These are phyloP conservation scores for Candidula unifasciata DNA, from an alignment of 2,888 invertebrate species.

Conservation along the genomic window DNA sequence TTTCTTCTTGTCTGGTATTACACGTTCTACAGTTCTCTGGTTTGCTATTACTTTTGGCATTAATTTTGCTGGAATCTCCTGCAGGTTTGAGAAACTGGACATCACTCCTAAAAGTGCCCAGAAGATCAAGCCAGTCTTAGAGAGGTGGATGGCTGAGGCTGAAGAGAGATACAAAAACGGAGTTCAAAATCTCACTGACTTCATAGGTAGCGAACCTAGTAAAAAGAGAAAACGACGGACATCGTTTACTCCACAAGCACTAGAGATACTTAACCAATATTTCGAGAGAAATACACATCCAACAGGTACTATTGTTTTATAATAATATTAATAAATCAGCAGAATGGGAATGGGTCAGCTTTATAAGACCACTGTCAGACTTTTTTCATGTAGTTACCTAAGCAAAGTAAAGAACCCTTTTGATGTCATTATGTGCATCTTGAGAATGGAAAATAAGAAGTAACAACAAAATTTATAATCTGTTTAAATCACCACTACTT, in stretches of 20 bases:
- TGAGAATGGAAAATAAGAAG: no score
- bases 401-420: no score
- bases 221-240: constrained; percentile 97
- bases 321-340: not conserved
- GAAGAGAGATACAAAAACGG: constrained; percentile 89
- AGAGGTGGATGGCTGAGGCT: constrained; percentile 99
- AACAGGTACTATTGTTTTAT: constrained; percentile 86
- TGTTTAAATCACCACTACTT: no score
- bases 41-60: no score
- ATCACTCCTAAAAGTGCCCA: constrained; percentile 99
- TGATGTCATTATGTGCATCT: no score
- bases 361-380: no score
- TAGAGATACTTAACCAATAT: constrained; percentile 95
- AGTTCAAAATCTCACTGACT: constrained; percentile 94
- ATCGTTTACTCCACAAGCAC: constrained; percentile 96
- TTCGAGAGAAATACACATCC: constrained; percentile 98
- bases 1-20: no score
- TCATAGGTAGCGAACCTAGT: constrained; percentile 93
- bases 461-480: no score
- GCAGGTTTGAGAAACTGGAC: constrained; percentile 96
- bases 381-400: no score
- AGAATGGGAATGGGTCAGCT: no score
- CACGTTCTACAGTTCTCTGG: no score
- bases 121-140: constrained; percentile 98
- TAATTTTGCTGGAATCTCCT: not conserved